Base-by-base conservation (phyloP, 2,797 vertebrate species). In the Centroberyx gerrardi region DNA sequence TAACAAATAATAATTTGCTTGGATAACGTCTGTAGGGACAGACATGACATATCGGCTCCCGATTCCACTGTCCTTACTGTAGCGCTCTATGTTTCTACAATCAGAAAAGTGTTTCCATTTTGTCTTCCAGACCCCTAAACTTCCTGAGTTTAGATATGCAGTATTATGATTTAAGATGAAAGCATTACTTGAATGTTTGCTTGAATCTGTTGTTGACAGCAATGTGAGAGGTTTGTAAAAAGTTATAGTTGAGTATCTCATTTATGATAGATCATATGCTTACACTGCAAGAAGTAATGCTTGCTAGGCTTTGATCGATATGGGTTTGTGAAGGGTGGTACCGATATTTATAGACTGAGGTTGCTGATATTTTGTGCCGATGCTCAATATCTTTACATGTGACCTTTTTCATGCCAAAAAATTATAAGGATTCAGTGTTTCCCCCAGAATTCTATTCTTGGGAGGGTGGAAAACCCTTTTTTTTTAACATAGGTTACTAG, bases 101-200 rank as follows among this genome's bases (percentile, higher is more conserved):
- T 76, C 74, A 33, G 54, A 68, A 36, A 76, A 76, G 54, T 78
- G 66, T 80, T 76, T 38, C 14, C 27, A 81, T 76, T 80, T 80
- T 88, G 46, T 86, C 92, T 93, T 93, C 93, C 91, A 91, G 67
- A 77, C 56, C 18, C 62, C 40, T 80, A 53, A 68, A 68, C 67
- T 44, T 59, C 68, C 68, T 82, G 33, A 88, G 74, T 62, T 62
- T 79, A 71, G 74, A 84, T 74, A 77, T 85, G 78, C 78, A 89
- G 81, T 76, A 67, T 86, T 62, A 48, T 48, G 76, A 72, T 29
- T 75, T 62, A 59, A 75, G 75, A 74, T 65, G 40, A 83, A 79
- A 83, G 42, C 54, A 78, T 81, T 71, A 74, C 33, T 78, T 78
- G 68, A 82, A 74, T 78, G 68, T 86, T 84, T 72, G 65, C 56